Conservation (phyloP, 1,140 invertebrate genomes). For the Saccostrea cuccullata region DNA sequence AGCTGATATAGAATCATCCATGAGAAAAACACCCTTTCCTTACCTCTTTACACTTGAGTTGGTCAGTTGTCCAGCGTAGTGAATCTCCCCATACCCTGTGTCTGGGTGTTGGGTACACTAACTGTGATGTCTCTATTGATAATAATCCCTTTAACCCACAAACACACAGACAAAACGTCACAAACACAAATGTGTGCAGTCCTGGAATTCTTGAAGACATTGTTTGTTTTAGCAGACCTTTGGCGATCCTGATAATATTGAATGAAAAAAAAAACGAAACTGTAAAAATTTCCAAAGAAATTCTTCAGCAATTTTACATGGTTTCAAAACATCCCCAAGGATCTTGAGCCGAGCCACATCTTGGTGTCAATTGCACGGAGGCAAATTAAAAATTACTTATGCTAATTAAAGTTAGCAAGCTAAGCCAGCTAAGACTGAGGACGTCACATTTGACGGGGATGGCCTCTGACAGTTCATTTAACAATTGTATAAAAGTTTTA, state of each 20-base stretch:
- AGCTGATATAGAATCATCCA: no score
- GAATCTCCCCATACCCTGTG: background rate
- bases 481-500: background rate
- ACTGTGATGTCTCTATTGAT: background rate
- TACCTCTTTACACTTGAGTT: background rate
- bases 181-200: background rate
- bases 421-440: background rate
- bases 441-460: background rate
- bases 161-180: slow-evolving; percentile 21
- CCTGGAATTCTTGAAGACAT: slow-evolving; percentile 21
- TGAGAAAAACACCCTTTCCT: background rate
- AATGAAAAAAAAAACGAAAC: background rate
- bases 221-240: background rate
- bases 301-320: slow-evolving; percentile 25
- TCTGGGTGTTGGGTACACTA: background rate
- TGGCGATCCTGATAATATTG: background rate
- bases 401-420: background rate
- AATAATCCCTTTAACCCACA: slow-evolving; percentile 3
- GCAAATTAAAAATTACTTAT: slow-evolving; percentile 27
- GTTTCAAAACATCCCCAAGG: slow-evolving; percentile 18
- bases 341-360: slow-evolving; percentile 6
- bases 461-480: background rate
- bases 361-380: slow-evolving; percentile 6
- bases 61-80: background rate
- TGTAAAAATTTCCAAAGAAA: slow-evolving; percentile 2